Base-by-base conservation (phyloP, 2,113 vertebrate genomes). In the Ceyx margarethae region DNA sequence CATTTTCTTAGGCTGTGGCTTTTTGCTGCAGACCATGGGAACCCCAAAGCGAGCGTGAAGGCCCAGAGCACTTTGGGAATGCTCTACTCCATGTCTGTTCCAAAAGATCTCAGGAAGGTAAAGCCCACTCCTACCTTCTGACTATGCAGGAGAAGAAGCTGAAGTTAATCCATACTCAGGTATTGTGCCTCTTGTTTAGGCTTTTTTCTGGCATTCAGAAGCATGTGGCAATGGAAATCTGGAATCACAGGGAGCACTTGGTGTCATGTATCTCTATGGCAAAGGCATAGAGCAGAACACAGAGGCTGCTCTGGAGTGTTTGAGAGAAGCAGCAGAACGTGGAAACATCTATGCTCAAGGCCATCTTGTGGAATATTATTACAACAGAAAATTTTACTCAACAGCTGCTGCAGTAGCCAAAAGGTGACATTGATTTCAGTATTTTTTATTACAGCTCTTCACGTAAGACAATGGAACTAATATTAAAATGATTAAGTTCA, bases 191-290 rank as follows among this genome's bases (percentile, higher is more conserved):
- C 42, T 87, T 46, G 50, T 69, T 56, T 82, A 98, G 98, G 98
- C 98, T 28, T 98, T 98, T 91, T 98, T 95, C 53, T 98, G 98
- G 98, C 98, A 98, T 90, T 98, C 98, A 6, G 96, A 98, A 97
- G 98, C 98, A 7, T 98, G 98, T 93, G 95, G 96, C 65, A 98
- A 98, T 68, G 98, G 98, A 68, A 98, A 93, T 29, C 84, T 98
- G 95, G 98, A 98, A 96, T 98, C 98, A 18, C 98, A 98, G 84
- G 98, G 98, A 50, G 97, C 96, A 3, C 96, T 98, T 60, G 98
- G 98, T 3, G 83, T 98, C 79, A 98, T 98, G 98, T 98, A 98
- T 92, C 95, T 98, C 28, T 93, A 97, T 1, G 98, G 98, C n/a
- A 96, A 97, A 26, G 98, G 98, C 33, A 37, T 95, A 69, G 13